Conservation (phyloP, 2,888 invertebrate species). For the Eupithecia exiguata region DNA sequence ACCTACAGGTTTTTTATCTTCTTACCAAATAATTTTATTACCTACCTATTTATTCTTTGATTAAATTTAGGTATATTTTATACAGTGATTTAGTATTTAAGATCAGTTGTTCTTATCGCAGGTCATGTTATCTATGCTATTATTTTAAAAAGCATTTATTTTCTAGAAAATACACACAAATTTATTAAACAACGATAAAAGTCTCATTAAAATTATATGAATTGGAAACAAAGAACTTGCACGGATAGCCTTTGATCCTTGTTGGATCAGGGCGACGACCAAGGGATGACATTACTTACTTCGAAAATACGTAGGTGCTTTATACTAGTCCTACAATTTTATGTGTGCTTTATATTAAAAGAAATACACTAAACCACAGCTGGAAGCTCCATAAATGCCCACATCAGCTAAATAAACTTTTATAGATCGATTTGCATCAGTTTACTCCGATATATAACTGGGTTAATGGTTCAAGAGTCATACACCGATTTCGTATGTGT, state of each 20-base stretch:
- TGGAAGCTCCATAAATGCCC: conserved; percentile 21
- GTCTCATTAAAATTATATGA: conserved; percentile 39
- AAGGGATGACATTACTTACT: not conserved
- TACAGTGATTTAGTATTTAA: conserved; percentile 1
- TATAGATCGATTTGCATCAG: conserved; percentile 35
- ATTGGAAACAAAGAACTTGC: conserved; percentile 35
- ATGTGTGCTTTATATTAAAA: not conserved
- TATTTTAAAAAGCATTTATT: conserved; percentile 10
- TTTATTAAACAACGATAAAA: conserved; percentile 30
- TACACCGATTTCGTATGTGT: conserved; percentile 40
- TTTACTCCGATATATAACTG: conserved; percentile 32
- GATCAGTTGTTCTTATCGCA: conserved; percentile 9
- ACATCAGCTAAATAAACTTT: conserved; percentile 30
- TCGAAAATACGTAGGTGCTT: not conserved
- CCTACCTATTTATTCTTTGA: conserved; percentile 19
- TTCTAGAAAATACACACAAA: conserved; percentile 9
- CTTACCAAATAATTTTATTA: conserved; percentile 17
- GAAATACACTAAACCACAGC: conserved; percentile 6
- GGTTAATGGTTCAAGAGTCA: conserved; percentile 32
- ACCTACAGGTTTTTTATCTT: conserved; percentile 6
- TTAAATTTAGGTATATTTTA: not conserved
- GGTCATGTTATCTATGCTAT: conserved; percentile 9
- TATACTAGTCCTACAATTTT: not conserved
- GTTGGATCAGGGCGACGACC: conserved; percentile 12
- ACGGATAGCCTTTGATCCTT: conserved; percentile 32